A percentile compares a stretch with the other conserved stretches of the same genome.
Evolutionary conservation across 2,797 vertebrate species (phyloP).

Genomic region (Siniperca obscura): DNA sequence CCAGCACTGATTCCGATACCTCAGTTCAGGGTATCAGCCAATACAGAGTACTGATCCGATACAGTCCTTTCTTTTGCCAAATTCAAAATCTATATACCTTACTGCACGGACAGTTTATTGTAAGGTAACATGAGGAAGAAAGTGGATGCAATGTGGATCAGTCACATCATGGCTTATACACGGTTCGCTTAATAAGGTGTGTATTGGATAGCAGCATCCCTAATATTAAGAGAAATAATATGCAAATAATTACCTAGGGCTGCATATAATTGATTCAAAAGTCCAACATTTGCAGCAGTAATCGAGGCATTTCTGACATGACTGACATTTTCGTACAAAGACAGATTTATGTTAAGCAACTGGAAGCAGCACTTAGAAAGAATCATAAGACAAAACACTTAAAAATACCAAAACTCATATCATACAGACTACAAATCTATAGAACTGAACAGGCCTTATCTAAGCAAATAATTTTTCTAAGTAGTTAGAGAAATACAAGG

Average conservation of each 20-base stretch:
- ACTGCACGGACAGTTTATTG: neutral
- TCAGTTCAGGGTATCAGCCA: neutral
- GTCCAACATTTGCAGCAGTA: neutral
- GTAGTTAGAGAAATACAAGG: neutral
- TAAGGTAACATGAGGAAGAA: neutral
- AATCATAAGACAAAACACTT: neutral
- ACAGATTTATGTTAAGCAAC: neutral
- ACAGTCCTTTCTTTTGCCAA: neutral
- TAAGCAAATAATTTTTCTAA: neutral
- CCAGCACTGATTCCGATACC: neutral
- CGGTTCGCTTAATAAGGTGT: neutral
- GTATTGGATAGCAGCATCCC: neutral
- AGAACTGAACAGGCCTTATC: neutral
- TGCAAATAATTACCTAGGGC: neutral
- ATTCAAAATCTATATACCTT: neutral
- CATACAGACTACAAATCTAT: neutral
- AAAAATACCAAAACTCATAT: neutral
- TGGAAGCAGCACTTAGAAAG: neutral
- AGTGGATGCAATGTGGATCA: neutral
- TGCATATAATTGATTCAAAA: conserved; percentile 4
- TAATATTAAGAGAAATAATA: neutral
- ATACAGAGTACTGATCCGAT: neutral
- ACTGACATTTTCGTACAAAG: neutral
- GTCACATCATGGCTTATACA: neutral
- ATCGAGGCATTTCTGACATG: neutral